Conservation (phyloP, 1,140 invertebrate genomes). For the Sarcophaga bullata region DNA sequence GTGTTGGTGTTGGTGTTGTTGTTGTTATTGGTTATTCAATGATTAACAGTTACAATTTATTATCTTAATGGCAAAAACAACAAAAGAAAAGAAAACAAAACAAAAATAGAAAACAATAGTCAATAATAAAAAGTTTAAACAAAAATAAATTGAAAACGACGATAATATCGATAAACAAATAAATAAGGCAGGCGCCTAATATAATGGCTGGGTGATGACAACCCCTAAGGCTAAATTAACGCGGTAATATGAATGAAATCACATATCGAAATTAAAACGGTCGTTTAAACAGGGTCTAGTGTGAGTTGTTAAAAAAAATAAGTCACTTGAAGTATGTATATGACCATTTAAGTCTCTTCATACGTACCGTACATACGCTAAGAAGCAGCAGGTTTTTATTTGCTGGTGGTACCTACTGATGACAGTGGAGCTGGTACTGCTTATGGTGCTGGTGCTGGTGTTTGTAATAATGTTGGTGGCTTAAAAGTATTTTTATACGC, state of each 20-base stretch:
- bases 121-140: constrained; percentile 14
- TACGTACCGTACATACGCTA: neutral
- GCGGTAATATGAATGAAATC: too few relatives aligned
- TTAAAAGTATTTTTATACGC: neutral
- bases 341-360: neutral
- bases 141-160: neutral
- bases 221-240: too few relatives aligned
- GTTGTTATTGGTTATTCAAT: constrained; percentile 18
- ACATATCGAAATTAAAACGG: neutral
- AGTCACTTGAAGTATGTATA: neutral
- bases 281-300: neutral
- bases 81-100: neutral
- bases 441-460: neutral
- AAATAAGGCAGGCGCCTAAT: neutral
- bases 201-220: too few relatives aligned
- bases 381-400: too few relatives aligned
- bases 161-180: constrained; percentile 11
- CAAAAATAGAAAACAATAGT: constrained; percentile 12
- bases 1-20: too few relatives aligned
- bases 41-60: constrained; percentile 10
- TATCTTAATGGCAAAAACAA: constrained; percentile 17
- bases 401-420: too few relatives aligned
- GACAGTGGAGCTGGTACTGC: too few relatives aligned
- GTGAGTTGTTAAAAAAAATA: neutral
- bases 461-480: neutral